Conservation (phyloP, 2,888 invertebrate genomes). For the Colostygia pectinataria region DNA sequence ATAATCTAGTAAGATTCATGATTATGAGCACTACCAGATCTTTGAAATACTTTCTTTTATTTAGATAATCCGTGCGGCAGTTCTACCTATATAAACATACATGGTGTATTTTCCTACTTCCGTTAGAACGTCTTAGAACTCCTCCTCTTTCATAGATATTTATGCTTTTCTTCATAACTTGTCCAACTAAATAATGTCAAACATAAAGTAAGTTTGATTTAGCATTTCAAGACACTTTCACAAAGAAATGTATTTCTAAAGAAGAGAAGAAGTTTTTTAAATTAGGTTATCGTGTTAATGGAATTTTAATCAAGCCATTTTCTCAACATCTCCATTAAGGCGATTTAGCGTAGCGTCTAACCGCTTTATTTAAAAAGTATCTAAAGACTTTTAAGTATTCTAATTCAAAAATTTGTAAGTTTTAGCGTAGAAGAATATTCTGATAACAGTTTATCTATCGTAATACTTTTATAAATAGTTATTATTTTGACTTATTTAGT, state of each 20-base stretch:
- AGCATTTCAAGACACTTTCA: conserved; percentile 1
- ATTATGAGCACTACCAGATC: conserved; percentile 21
- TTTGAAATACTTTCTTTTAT: conserved; percentile 23
- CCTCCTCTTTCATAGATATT: not conserved
- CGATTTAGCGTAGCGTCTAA: conserved; percentile 60
- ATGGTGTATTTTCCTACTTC: conserved; percentile 24
- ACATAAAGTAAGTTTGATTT: not conserved
- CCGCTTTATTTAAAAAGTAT: conserved; percentile 54
- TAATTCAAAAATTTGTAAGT: conserved; percentile 72
- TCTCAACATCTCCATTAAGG: conserved; percentile 53
- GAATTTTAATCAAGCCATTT: conserved; percentile 48
- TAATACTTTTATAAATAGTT: conserved; percentile 59
- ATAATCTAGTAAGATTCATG: conserved; percentile 5
- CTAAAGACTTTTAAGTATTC: conserved; percentile 66
- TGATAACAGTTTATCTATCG: conserved; percentile 70
- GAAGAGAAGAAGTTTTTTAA: conserved; percentile 3
- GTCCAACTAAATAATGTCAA: no score
- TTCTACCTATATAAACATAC: conserved; percentile 24
- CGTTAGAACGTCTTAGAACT: conserved; percentile 14
- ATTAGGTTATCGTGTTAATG: conserved; percentile 4
- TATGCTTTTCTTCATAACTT: no score
- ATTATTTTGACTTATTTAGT: conserved; percentile 60
- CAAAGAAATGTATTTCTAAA: not conserved
- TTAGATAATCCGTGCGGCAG: conserved; percentile 22
- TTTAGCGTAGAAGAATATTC: conserved; percentile 81